phyloP scores from a whole-genome alignment of 2,888 invertebrate species.

The Epistrophe eligans region DNA sequence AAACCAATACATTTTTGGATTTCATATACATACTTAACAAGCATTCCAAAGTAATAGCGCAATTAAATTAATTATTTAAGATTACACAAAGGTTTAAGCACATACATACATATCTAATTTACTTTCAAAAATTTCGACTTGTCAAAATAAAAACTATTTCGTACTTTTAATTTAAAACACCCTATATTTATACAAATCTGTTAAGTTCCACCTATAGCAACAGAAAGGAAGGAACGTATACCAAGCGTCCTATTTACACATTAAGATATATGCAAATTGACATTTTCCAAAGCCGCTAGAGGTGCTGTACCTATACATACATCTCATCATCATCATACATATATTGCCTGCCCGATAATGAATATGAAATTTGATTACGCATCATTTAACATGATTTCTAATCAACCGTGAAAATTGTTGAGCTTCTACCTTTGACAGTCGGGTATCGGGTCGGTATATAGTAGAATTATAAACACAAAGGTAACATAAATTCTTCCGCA shows the following conservation, averaged over 20 bases:
- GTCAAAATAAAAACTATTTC: background rate
- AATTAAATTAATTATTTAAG: too few species aligned
- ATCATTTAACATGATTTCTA: conserved; percentile 70
- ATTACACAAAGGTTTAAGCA: too few species aligned
- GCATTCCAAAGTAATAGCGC: too few species aligned
- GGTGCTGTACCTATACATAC: background rate
- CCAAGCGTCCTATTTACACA: background rate
- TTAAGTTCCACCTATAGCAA: background rate
- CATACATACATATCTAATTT: too few species aligned
- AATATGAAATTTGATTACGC: conserved; percentile 61
- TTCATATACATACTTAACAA: too few species aligned
- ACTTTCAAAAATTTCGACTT: too few species aligned
- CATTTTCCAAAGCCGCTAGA: conserved; percentile 26
- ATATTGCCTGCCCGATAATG: conserved; percentile 49
- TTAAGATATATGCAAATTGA: conserved; percentile 62
- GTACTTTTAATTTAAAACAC: background rate
- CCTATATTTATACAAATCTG: background rate
- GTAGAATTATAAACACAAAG: background rate
- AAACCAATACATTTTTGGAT: too few species aligned
- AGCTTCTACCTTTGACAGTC: conserved; percentile 68
- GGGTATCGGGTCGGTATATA: too few species aligned
- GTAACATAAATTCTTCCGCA: conserved; percentile 33
- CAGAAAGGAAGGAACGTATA: background rate
- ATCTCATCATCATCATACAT: background rate
- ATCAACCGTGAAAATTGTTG: conserved; percentile 72